These are phyloP conservation scores for Protaetia brevitarsis DNA, from an alignment of 1,140 invertebrate genomes.

Conservation along the genomic window DNA sequence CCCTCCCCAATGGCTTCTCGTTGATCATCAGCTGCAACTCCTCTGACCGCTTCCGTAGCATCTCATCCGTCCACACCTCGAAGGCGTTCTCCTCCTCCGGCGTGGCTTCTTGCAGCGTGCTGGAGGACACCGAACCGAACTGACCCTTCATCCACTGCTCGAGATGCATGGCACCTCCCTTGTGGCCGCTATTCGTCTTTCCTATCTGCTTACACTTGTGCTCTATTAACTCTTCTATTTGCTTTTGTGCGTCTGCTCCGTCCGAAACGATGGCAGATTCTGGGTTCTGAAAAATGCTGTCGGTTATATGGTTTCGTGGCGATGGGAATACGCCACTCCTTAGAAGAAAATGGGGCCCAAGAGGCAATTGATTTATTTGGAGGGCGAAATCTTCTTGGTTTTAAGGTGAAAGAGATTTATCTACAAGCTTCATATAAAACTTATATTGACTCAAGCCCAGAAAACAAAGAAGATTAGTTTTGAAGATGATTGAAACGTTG, in stretches of 20 bases:
- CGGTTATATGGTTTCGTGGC: too few relatives aligned
- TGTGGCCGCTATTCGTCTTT: conserved; percentile 55
- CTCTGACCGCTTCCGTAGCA: conserved; percentile 61
- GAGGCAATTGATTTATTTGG: too few relatives aligned
- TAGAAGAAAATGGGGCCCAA: too few relatives aligned
- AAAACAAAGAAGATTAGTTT: too few relatives aligned
- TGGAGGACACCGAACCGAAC: conserved; percentile 43
- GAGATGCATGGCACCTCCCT: conserved; percentile 61
- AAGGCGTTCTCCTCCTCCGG: conserved; percentile 52
- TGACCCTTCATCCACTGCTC: conserved; percentile 71
- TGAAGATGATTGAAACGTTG: too few relatives aligned
- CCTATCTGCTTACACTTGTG: conserved; percentile 59
- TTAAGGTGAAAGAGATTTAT: too few relatives aligned
- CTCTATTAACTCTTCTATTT: conserved; percentile 58
- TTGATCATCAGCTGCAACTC: conserved; percentile 58
- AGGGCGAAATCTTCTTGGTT: too few relatives aligned
- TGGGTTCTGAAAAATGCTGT: conserved; percentile 38
- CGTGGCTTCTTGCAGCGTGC: conserved; percentile 43
- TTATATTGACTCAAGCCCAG: too few relatives aligned
- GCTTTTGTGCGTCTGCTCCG: conserved; percentile 48
- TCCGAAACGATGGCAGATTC: conserved; percentile 33
- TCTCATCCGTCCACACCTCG: conserved; percentile 70
- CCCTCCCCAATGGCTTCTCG: conserved; percentile 40
- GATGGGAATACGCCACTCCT: too few relatives aligned
- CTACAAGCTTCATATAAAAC: too few relatives aligned